Percentiles rank a stretch among this genome's conserved stretches.
Evolutionary conservation across 2,888 invertebrate genomes (phyloP).

Genomic region (Augochlorella aurata): DNA sequence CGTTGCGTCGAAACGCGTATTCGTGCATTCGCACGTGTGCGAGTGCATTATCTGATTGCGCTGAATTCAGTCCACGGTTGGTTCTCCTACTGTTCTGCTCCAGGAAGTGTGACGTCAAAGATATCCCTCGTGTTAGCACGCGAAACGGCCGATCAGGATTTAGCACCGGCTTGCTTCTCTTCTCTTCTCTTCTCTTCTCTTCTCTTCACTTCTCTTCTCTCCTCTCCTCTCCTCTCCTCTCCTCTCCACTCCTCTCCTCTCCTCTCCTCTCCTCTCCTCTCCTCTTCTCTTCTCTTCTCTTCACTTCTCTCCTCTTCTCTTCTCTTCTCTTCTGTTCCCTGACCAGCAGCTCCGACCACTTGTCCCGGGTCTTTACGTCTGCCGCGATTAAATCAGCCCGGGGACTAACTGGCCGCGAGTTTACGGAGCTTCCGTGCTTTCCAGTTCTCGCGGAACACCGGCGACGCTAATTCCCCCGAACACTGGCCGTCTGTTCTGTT

Average conservation of each 20-base stretch:
- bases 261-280: too few species aligned
- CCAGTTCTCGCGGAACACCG: constrained; percentile 7
- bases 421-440: constrained; percentile 6
- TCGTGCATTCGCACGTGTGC: constrained; percentile 43
- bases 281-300: background rate
- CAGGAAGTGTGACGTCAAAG: constrained; percentile 73
- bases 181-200: background rate
- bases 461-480: background rate
- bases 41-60: constrained; percentile 72
- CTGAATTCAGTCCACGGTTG: constrained; percentile 69
- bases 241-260: too few species aligned
- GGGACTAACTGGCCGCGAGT: constrained; percentile 15
- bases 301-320: background rate
- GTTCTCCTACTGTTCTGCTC: constrained; percentile 62
- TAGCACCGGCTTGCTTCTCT: constrained; percentile 20
- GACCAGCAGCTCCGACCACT: background rate
- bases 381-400: constrained; percentile 23
- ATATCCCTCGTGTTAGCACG: constrained; percentile 24
- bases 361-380: constrained; percentile 4
- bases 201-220: background rate
- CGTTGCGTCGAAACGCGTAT: constrained; percentile 56
- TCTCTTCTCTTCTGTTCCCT: background rate
- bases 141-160: constrained; percentile 52
- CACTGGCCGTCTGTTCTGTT: background rate
- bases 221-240: too few species aligned